A percentile compares a stretch with the other conserved stretches of the same genome.
These are phyloP conservation scores for Aplodontia rufa DNA, from an alignment of 2,113 vertebrate genomes.

Conservation along the genomic window DNA sequence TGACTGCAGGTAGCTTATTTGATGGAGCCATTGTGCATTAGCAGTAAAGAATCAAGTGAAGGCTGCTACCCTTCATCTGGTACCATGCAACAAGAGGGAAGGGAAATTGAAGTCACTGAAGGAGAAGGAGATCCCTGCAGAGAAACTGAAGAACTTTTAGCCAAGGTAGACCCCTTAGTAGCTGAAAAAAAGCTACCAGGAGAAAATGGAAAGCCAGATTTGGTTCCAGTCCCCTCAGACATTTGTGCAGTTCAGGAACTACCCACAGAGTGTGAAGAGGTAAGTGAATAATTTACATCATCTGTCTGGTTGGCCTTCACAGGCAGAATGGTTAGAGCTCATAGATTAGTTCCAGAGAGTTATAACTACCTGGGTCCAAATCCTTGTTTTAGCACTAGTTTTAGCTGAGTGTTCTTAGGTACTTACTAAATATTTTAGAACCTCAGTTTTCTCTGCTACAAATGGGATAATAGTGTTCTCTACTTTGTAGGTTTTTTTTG, in stretches of 20 bases:
- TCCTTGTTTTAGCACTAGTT: slow-evolving; percentile 10
- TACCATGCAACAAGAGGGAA: slow-evolving; percentile 62
- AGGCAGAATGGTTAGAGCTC: slow-evolving; percentile 2
- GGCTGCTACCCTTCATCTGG: slow-evolving; percentile 54
- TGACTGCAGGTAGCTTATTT: slow-evolving; percentile 85
- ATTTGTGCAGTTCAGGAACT: slow-evolving; percentile 69
- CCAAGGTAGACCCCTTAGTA: slow-evolving; percentile 27
- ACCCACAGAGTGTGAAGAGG: slow-evolving; percentile 76
- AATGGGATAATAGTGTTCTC: not conserved
- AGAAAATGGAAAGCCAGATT: slow-evolving; percentile 51
- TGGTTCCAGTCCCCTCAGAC: slow-evolving; percentile 52
- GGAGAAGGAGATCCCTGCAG: slow-evolving; percentile 48
- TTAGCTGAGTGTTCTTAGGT: slow-evolving; percentile 12
- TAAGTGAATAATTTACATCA: slow-evolving; percentile 71
- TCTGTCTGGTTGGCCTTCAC: slow-evolving; percentile 49
- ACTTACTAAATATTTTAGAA: slow-evolving; percentile 53
- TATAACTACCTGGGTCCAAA: not conserved
- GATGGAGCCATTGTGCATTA: slow-evolving; percentile 83
- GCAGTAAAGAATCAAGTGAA: slow-evolving; percentile 74
- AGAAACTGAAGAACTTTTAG: slow-evolving; percentile 50
- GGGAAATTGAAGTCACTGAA: slow-evolving; percentile 53
- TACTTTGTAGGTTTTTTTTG: slow-evolving; percentile 45
- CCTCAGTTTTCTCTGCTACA: slow-evolving; percentile 26
- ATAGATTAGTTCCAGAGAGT: not conserved
- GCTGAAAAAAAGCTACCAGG: slow-evolving; percentile 39